A percentile compares a stretch with the other conserved stretches of the same genome.
These are phyloP conservation scores for Progne subis DNA, from an alignment of 2,113 vertebrate species.

Conservation along the genomic window DNA sequence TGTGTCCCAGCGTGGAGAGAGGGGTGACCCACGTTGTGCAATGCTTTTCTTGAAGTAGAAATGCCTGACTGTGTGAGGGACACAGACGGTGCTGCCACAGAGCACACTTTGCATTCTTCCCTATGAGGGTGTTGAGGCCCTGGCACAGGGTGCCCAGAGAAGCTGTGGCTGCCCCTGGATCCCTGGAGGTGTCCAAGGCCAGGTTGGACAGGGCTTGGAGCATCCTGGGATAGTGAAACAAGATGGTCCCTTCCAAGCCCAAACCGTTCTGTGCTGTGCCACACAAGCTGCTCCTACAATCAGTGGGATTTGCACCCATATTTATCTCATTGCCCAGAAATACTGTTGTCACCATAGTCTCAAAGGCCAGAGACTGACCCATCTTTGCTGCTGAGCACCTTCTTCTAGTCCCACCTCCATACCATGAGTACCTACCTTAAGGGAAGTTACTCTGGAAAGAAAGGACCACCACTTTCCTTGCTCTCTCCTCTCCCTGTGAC, in stretches of 20 bases:
- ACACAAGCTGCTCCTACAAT: neutral
- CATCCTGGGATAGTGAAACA: rapidly evolving
- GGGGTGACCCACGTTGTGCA: neutral
- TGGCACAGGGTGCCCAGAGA: neutral
- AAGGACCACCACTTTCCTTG: neutral
- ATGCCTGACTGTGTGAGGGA: neutral
- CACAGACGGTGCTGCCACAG: rapidly evolving
- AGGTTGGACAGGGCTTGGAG: neutral
- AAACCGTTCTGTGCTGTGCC: neutral
- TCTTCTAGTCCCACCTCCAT: neutral
- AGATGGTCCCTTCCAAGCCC: neutral
- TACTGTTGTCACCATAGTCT: neutral
- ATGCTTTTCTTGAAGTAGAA: neutral
- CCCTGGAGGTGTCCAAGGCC: neutral
- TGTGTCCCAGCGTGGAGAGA: neutral
- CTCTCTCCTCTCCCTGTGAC: neutral
- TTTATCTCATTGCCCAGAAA: neutral
- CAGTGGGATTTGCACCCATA: neutral
- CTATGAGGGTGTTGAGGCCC: rapidly evolving
- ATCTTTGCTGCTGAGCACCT: neutral
- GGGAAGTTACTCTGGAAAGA: neutral
- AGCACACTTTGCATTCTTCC: no score
- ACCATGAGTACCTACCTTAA: rapidly evolving
- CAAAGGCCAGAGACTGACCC: neutral
- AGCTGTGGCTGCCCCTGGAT: neutral